These are phyloP conservation scores for Villa cingulata DNA, from an alignment of 2,888 invertebrate species.

Conservation along the genomic window DNA sequence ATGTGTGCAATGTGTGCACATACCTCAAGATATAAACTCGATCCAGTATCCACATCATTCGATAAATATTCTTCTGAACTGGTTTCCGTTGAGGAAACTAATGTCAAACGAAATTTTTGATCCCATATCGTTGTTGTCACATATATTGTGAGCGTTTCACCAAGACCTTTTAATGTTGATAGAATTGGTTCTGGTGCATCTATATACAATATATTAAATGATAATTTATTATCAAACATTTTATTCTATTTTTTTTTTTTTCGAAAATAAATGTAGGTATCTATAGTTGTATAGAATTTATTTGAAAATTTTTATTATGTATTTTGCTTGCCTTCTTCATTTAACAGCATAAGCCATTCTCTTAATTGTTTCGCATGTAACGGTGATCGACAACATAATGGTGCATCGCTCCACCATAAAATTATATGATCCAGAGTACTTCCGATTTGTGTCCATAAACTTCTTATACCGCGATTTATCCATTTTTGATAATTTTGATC, in stretches of 20 bases:
- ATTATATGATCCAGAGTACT: slow-evolving; percentile 67
- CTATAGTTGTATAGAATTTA: too few species aligned
- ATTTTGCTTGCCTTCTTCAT: slow-evolving; percentile 23
- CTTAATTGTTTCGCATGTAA: slow-evolving; percentile 50
- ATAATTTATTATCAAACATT: too few species aligned
- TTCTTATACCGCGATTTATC: slow-evolving; percentile 27
- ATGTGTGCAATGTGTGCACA: too few species aligned
- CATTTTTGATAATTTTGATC: slow-evolving; percentile 23
- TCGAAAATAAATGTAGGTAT: neutral
- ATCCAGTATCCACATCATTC: neutral
- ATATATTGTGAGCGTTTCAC: slow-evolving; percentile 64
- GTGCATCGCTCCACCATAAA: slow-evolving; percentile 70
- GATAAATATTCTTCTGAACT: neutral
- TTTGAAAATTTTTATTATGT: too few species aligned
- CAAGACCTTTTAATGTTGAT: slow-evolving; percentile 57
- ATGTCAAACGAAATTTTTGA: slow-evolving; percentile 38
- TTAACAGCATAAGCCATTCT: slow-evolving; percentile 43
- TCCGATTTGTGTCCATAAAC: slow-evolving; percentile 67
- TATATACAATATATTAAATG: slow-evolving; percentile 18
- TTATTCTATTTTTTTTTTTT: too few species aligned
- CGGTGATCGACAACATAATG: slow-evolving; percentile 51
- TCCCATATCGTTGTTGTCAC: slow-evolving; percentile 74
- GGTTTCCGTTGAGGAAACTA: slow-evolving; percentile 22
- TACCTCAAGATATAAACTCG: neutral
- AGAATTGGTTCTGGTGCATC: slow-evolving; percentile 54